Evolutionary conservation across 2,113 vertebrate species (phyloP).

Genomic region (Aptenodytes patagonicus): DNA sequence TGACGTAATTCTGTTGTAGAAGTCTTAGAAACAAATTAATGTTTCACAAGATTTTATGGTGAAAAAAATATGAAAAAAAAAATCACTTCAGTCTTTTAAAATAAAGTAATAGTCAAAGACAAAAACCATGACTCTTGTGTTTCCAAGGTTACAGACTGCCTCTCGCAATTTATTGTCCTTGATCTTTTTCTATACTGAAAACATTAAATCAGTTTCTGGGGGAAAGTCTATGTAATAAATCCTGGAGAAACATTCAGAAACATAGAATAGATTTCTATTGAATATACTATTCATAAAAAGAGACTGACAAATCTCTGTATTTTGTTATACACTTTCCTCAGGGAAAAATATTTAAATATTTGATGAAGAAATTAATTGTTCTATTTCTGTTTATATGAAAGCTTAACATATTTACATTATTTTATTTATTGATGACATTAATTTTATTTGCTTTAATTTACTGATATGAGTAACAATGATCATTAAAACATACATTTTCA

Average conservation of each 20-base stretch:
- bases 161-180: not conserved
- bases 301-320: not conserved
- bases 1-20: not conserved
- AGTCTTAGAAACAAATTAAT: not conserved
- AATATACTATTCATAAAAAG: not conserved
- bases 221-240: not conserved
- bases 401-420: not conserved
- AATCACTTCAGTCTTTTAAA: not conserved
- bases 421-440: not conserved
- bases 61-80: not conserved
- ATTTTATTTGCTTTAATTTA: not conserved
- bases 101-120: not conserved
- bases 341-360: not conserved
- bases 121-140: not conserved
- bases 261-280: not conserved
- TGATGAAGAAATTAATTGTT: not conserved
- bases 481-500: not conserved
- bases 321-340: not conserved
- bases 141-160: not conserved
- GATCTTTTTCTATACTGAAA: not conserved
- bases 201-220: not conserved
- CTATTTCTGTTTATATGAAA: not conserved
- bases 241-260: not conserved
- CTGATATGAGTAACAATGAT: not conserved
- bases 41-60: not conserved